Conservation (phyloP, 2,797 vertebrate genomes). For the Crax fasciolata region DNA sequence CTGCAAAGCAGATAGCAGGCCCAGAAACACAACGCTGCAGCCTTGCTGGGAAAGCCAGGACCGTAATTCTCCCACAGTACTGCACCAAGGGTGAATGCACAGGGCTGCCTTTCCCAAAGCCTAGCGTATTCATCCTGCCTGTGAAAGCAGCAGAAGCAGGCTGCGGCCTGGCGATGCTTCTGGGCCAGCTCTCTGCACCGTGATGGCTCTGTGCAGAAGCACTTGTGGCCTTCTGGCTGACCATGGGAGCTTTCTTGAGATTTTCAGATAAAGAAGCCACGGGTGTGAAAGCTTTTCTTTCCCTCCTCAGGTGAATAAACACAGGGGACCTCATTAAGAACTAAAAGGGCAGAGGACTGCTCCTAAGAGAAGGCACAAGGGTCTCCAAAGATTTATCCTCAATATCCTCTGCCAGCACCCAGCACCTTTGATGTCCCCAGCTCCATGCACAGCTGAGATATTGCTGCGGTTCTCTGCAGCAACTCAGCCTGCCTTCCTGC, state of each 20-base stretch:
- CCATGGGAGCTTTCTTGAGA: not conserved
- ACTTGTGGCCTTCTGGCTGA: slow-evolving; percentile 12
- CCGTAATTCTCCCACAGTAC: slow-evolving; percentile 48
- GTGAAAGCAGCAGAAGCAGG: not conserved
- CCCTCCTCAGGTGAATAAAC: not conserved
- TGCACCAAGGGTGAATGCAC: slow-evolving; percentile 1
- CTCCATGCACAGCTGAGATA: not conserved
- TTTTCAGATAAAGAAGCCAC: slow-evolving; percentile 61
- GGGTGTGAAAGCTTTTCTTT: slow-evolving; percentile 52
- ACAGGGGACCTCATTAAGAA: not conserved
- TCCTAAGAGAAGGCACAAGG: not conserved
- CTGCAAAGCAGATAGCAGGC: slow-evolving; percentile 37
- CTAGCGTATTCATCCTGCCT: slow-evolving; percentile 16
- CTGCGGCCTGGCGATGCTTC: not conserved
- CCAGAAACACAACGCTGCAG: slow-evolving; percentile 45
- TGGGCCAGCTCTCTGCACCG: not conserved
- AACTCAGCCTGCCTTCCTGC: not conserved
- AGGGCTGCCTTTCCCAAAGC: slow-evolving; percentile 13
- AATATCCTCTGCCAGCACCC: not conserved
- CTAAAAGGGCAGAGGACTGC: not conserved
- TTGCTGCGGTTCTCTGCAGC: not conserved
- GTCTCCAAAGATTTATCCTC: not conserved
- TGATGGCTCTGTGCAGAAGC: not conserved
- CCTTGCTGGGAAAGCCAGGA: slow-evolving; percentile 14
- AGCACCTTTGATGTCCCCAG: not conserved